A percentile compares a stretch with the other conserved stretches of the same genome.
Conservation (phyloP, 1,140 invertebrate species). For the Caenorhabditis tropicalis region DNA sequence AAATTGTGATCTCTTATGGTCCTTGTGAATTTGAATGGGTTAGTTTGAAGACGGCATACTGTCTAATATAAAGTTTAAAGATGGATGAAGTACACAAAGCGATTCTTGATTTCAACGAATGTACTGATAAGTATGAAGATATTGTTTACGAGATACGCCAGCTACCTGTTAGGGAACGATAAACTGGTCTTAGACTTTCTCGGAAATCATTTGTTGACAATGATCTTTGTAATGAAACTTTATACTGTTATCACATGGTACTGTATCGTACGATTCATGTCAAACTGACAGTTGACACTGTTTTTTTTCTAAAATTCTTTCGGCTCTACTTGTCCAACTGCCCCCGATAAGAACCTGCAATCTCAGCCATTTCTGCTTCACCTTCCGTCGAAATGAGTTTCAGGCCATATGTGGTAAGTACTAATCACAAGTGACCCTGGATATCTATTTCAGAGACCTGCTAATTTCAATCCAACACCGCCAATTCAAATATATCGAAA, state of each 20-base stretch:
- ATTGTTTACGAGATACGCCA: not conserved
- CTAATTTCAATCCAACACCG: too few species aligned
- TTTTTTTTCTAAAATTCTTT: too few species aligned
- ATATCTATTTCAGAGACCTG: too few species aligned
- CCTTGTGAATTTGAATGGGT: slow-evolving; percentile 13
- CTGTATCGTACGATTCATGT: not conserved
- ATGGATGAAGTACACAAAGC: not conserved
- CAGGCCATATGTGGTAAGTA: not conserved
- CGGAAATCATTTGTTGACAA: too few species aligned
- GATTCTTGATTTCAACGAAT: not conserved
- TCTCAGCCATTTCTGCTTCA: too few species aligned
- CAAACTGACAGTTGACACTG: slow-evolving; percentile 1
- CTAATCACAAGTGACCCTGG: too few species aligned
- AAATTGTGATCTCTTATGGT: not conserved
- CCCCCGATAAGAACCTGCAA: not conserved
- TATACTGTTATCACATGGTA: too few species aligned
- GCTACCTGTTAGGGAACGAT: not conserved
- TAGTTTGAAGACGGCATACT: not conserved
- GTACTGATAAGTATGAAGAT: slow-evolving; percentile 23
- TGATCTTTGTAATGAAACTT: too few species aligned
- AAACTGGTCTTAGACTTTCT: not conserved
- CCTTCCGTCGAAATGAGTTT: not conserved
- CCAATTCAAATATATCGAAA: too few species aligned
- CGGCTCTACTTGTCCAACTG: too few species aligned
- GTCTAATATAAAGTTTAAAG: not conserved